These are phyloP conservation scores for Atrichornis clamosus DNA, from an alignment of 2,113 vertebrate species.

Conservation along the genomic window DNA sequence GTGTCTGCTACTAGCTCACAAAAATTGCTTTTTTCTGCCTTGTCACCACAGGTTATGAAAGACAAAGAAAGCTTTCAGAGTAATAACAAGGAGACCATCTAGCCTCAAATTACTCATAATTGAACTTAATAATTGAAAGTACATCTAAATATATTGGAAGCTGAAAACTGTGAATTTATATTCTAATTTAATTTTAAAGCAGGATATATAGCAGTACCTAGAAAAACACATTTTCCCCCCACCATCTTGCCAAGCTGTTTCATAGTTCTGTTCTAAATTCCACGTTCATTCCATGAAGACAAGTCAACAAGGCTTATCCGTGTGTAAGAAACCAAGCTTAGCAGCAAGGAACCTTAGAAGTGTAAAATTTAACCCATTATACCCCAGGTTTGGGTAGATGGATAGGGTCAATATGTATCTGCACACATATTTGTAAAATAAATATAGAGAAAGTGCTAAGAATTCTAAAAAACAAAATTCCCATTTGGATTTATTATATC, in stretches of 20 bases:
- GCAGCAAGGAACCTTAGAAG: background rate
- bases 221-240: background rate
- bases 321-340: background rate
- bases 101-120: conserved; percentile 48
- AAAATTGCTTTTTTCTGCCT: conserved; percentile 26
- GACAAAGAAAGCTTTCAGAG: conserved; percentile 32
- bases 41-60: conserved; percentile 43
- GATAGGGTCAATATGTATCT: background rate
- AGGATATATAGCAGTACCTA: background rate
- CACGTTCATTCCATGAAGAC: background rate
- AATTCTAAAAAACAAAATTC: background rate
- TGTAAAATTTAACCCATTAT: background rate
- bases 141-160: conserved; percentile 18
- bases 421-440: background rate
- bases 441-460: background rate
- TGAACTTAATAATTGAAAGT: conserved; percentile 40
- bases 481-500: background rate
- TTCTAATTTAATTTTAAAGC: conserved; percentile 31
- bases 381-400: background rate
- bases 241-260: background rate
- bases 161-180: conserved; percentile 10
- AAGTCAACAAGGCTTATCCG: background rate
- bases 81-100: conserved; percentile 20
- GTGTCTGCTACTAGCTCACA: conserved; percentile 4
- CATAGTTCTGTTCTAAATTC: background rate